Evolutionary conservation across 2,797 vertebrate genomes (phyloP), one percentile per base, ranked within the genome.

Genomic region (Brachyrhaphis roseni): DNA sequence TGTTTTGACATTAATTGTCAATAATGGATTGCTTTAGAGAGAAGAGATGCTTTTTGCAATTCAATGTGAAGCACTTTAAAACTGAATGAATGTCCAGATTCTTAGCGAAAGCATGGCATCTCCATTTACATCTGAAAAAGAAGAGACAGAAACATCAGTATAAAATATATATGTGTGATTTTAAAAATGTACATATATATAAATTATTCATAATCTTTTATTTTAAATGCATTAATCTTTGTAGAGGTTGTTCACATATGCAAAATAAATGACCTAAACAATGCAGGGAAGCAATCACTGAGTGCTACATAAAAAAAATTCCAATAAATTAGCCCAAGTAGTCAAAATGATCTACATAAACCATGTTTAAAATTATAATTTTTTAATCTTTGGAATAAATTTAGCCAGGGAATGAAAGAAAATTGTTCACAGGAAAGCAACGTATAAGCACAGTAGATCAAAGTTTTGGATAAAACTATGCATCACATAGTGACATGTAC

Each of bases 91-190:
- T 16, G 75, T 89, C 86, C 78, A 79, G 80, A 81, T 90, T 79
- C 72, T 92, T 85, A 86, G 79, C 84, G 85, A 87, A 77, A 84
- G 81, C 72, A 86, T 85, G 75, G 84, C 84, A 84, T 84, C 90
- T 90, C 91, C 92, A 92, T 93, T 93, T 93, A 95, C 81, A 92
- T 93, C 96, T 96, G 94, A 84, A 95, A 62, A 96, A 92, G 72
- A 92, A 13, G 78, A 84, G 28, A 80, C 7, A 78, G 73, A 85
- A n/a, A 10, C 16, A 76, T 87, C 78, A 86, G 26, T 46, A 73
- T 78, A 41, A 76, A 81, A 31, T 8, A 79, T 15, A 55, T 70
- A 74, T 6, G 77, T 6, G 77, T 15, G 36, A 8, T 71, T 26
- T 70, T 77, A 64, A 79, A 84, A 73, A 74, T 72, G 62, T 47